Percentiles rank a stretch among this genome's conserved stretches.
Evolutionary conservation across 2,888 invertebrate species (phyloP).

Genomic region (Ischnura elegans): DNA sequence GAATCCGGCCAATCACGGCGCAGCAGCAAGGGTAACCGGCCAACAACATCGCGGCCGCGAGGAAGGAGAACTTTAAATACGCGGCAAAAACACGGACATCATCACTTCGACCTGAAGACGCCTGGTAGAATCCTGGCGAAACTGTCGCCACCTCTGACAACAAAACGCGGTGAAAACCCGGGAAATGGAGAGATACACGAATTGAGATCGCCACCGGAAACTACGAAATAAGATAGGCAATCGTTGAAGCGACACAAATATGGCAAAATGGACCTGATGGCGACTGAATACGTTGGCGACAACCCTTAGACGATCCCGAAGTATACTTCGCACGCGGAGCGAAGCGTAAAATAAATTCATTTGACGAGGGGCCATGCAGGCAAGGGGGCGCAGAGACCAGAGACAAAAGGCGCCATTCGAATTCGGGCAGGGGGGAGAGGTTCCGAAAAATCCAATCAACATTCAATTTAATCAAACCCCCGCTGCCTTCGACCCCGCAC

Average conservation of each 20-base stretch:
- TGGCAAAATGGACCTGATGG: background rate
- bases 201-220: too few species aligned
- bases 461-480: slow-evolving; percentile 52
- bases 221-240: too few species aligned
- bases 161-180: too few species aligned
- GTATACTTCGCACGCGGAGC: background rate
- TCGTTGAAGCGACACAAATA: background rate
- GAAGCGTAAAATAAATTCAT: background rate
- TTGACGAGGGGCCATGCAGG: background rate
- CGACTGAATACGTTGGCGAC: background rate
- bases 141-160: too few species aligned
- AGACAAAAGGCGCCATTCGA: background rate
- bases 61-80: too few species aligned
- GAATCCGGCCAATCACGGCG: too few species aligned
- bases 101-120: too few species aligned
- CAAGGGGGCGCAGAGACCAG: background rate
- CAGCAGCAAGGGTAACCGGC: too few species aligned
- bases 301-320: background rate
- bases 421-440: background rate
- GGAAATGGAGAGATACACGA: too few species aligned
- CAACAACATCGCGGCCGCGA: too few species aligned
- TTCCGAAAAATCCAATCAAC: slow-evolving; percentile 44
- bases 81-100: too few species aligned
- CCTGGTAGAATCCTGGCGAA: too few species aligned
- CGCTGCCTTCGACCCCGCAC: background rate